Evolutionary conservation across 2,888 invertebrate genomes (phyloP), one percentile per base, ranked within the genome.

Genomic region (Spodoptera exigua): DNA sequence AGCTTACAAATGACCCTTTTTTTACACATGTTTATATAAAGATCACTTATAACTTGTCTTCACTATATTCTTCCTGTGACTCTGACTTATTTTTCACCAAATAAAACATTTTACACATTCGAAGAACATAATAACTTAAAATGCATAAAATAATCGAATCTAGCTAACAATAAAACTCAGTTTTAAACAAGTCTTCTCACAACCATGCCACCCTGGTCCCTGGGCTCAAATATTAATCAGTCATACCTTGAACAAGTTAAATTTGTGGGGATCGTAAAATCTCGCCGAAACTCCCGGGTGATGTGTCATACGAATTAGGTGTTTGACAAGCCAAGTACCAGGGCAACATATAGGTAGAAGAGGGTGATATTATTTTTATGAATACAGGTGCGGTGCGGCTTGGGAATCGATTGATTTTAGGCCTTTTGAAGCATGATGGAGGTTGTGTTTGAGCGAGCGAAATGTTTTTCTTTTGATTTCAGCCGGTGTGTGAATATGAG

Each of bases 181-280:
- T 16, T 54, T 40, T 21, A 21, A 27, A 4, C 32, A 35, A 57
- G 48, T 14, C 51, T 44, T 7, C 39, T 40, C 36, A 11, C 37
- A 54, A 47, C 61, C 53, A 55, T 53, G 53, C 40, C 46, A 27
- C 27, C 54, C 13, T 48, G 68, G 61, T 78, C 74, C 74, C 78
- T 51, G 58, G 71, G 61, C 68, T 66, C 78, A 80, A 75, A 80
- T 82, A 83, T 82, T 82, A 83, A 84, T 80, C 79, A 78, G 70
- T 49, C 59, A 65, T 59, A 67, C 43, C 55, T 54, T 61, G 74
- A 76, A 75, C 76, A 74, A 76, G 76, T 81, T 79, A 72, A 71
- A 78, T 79, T 80, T 79, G 79, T 68, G 70, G 67, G 49, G 67
- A 48, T 77, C 74, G 72, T 79, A 76, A 80, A 79, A 77, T 69